These are phyloP conservation scores for Sebastes taczanowskii DNA, from an alignment of 2,797 vertebrate genomes.

Conservation along the genomic window DNA sequence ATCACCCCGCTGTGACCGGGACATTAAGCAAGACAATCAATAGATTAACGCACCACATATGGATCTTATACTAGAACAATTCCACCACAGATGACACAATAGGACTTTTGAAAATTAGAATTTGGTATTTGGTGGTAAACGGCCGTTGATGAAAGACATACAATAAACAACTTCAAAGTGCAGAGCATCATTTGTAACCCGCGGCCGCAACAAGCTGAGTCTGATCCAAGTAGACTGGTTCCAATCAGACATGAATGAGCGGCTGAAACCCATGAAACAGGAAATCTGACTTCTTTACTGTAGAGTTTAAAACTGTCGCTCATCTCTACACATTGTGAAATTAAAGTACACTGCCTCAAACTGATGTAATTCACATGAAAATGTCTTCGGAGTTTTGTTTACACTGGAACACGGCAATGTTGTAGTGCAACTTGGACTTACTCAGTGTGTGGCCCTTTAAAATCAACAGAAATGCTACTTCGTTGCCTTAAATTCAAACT, in stretches of 20 bases:
- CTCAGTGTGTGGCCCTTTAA: background rate
- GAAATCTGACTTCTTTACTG: background rate
- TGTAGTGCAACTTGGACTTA: background rate
- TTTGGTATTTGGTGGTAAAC: slow-evolving; percentile 41
- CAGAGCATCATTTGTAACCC: slow-evolving; percentile 27
- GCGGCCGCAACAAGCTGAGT: slow-evolving; percentile 7
- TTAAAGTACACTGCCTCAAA: background rate
- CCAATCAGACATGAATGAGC: slow-evolving; percentile 45
- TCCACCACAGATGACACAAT: background rate
- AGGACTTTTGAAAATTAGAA: slow-evolving; percentile 26
- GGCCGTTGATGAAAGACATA: slow-evolving; percentile 26
- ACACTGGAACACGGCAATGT: background rate
- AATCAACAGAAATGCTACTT: background rate
- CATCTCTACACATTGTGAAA: background rate
- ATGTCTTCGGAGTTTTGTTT: background rate
- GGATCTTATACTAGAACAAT: slow-evolving; percentile 27
- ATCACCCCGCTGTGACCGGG: background rate
- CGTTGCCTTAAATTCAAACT: too few species aligned
- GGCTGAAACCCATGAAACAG: slow-evolving; percentile 32
- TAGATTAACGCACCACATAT: slow-evolving; percentile 35
- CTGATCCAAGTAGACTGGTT: slow-evolving; percentile 47
- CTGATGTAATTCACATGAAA: background rate
- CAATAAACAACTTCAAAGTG: slow-evolving; percentile 51
- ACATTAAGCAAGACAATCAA: background rate
- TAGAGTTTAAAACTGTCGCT: background rate